These are phyloP conservation scores for Oreohelix idahoensis DNA, from an alignment of 1,140 invertebrate species.

Conservation along the genomic window DNA sequence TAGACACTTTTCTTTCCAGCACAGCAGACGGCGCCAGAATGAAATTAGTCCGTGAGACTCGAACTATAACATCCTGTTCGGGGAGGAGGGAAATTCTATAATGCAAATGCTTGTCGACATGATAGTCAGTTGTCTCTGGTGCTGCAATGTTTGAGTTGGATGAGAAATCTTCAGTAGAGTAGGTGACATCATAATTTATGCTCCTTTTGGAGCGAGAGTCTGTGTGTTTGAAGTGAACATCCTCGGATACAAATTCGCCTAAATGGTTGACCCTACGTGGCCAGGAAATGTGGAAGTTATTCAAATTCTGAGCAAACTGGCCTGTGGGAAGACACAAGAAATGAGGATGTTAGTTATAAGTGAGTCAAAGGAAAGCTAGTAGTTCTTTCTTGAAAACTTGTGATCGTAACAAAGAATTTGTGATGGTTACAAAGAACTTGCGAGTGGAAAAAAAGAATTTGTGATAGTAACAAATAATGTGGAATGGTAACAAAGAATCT, in stretches of 20 bases:
- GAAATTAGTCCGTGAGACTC: slow-evolving; percentile 77
- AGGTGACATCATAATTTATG: background rate
- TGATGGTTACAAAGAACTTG: too few relatives aligned
- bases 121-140: background rate
- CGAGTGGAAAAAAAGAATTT: too few relatives aligned
- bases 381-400: too few relatives aligned
- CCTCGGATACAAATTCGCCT: slow-evolving; percentile 76
- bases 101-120: slow-evolving; percentile 63
- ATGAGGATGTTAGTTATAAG: background rate
- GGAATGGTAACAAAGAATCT: too few relatives aligned
- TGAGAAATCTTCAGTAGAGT: background rate
- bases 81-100: slow-evolving; percentile 75
- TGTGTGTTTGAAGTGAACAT: slow-evolving; percentile 69
- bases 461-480: too few relatives aligned
- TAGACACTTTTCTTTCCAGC: slow-evolving; percentile 79
- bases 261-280: slow-evolving; percentile 76
- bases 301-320: slow-evolving; percentile 62
- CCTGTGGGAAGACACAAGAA: slow-evolving; percentile 51
- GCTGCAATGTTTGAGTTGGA: slow-evolving; percentile 45
- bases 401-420: too few relatives aligned
- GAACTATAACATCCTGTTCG: slow-evolving; percentile 75
- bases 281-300: slow-evolving; percentile 75
- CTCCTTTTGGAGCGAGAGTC: background rate
- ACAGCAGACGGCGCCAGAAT: slow-evolving; percentile 82
- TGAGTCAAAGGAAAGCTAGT: too few relatives aligned